Conservation (phyloP, 92 coral and sea anemone species). For the Zoanthus sansibaricus region DNA sequence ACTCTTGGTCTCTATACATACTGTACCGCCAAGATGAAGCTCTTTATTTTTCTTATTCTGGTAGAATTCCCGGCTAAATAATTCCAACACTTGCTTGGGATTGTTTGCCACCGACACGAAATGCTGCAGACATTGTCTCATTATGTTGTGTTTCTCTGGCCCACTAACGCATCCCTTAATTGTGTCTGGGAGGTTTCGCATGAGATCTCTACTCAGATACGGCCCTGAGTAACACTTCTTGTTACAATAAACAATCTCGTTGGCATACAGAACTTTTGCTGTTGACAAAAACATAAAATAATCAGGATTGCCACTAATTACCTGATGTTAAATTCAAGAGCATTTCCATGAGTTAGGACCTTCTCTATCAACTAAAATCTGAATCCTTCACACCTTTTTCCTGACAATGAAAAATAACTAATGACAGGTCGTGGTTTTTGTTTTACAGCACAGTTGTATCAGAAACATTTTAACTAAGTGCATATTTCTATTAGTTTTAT, state of each 20-base stretch:
- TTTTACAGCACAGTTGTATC: too few species aligned
- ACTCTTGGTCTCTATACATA: conserved; percentile 97
- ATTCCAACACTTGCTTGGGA: conserved; percentile 96
- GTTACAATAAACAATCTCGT: conserved; percentile 89
- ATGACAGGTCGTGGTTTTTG: too few species aligned
- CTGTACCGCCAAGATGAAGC: conserved; percentile 96
- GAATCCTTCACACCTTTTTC: too few species aligned
- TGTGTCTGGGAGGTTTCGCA: conserved; percentile 90
- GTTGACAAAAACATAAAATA: conserved; percentile 12
- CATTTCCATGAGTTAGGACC: too few species aligned
- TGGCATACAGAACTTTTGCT: conserved; percentile 93
- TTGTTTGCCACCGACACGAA: conserved; percentile 88
- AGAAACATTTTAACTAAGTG: too few species aligned
- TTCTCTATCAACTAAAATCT: too few species aligned
- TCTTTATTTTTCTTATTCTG: conserved; percentile 98
- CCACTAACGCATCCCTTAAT: conserved; percentile 95
- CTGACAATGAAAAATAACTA: too few species aligned
- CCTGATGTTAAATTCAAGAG: too few species aligned
- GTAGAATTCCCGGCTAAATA: conserved; percentile 96
- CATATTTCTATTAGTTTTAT: too few species aligned
- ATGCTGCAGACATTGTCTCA: conserved; percentile 96
- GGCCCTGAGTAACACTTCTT: conserved; percentile 95
- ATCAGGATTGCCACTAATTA: too few species aligned
- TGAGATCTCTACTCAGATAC: conserved; percentile 84
- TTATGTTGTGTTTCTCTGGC: conserved; percentile 97